A percentile compares a stretch with the other conserved stretches of the same genome.
Evolutionary conservation across 2,888 invertebrate genomes (phyloP).

Genomic region (Eilema griseolum): DNA sequence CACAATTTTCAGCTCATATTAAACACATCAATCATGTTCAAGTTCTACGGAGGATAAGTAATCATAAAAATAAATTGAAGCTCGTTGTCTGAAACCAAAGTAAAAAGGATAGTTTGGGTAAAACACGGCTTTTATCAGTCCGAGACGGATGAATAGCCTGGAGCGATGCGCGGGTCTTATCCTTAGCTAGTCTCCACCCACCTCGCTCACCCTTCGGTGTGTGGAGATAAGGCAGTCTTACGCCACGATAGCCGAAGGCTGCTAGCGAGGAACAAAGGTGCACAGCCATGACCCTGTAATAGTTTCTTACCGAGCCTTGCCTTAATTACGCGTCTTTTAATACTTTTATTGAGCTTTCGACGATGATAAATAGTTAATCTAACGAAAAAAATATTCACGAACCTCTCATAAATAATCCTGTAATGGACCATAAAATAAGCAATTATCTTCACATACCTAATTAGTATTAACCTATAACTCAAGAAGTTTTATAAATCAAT

Average conservation of each 20-base stretch:
- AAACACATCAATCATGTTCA: constrained; percentile 64
- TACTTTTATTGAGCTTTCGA: not conserved
- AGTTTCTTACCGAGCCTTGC: constrained; percentile 38
- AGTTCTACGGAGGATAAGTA: constrained; percentile 50
- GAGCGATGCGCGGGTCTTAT: constrained; percentile 59
- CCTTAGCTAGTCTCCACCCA: constrained; percentile 39
- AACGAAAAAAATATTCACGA: constrained; percentile 13
- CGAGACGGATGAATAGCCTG: constrained; percentile 64
- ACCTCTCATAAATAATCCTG: constrained; percentile 30
- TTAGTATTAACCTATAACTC: constrained; percentile 36
- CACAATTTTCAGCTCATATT: constrained; percentile 61
- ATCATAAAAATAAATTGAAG: constrained; percentile 66
- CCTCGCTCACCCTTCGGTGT: constrained; percentile 38
- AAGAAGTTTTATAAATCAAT: constrained; percentile 43
- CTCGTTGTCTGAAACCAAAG: constrained; percentile 53
- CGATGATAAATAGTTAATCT: not conserved
- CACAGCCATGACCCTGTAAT: constrained; percentile 58
- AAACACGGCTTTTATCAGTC: constrained; percentile 67
- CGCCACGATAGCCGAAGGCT: constrained; percentile 58
- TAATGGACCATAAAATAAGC: constrained; percentile 33
- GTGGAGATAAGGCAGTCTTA: constrained; percentile 57
- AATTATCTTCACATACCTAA: constrained; percentile 36
- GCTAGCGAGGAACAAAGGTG: constrained; percentile 56
- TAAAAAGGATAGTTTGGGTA: constrained; percentile 62
- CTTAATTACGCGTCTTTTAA: constrained; percentile 54